Percentiles rank a stretch among this genome's conserved stretches.
Conservation (phyloP, 1,140 invertebrate genomes). For the Drosophila pruinosa region DNA sequence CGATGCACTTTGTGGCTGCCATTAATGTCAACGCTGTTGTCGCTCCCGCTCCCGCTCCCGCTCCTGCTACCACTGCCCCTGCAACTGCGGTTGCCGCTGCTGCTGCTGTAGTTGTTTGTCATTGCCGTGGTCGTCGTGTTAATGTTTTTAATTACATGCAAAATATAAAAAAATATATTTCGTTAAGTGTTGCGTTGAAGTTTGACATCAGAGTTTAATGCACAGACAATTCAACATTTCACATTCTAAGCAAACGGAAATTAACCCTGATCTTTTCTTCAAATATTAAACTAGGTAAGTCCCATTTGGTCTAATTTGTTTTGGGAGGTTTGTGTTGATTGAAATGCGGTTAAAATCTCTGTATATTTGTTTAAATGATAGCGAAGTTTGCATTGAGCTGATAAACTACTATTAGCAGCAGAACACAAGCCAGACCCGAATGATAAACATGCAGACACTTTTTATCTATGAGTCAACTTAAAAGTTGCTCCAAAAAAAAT, state of each 20-base stretch:
- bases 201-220: slow-evolving; percentile 74
- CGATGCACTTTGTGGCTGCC: slow-evolving; percentile 62
- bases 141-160: slow-evolving; percentile 76
- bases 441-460: neutral
- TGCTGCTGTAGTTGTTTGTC: slow-evolving; percentile 35
- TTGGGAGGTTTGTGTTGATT: slow-evolving; percentile 12
- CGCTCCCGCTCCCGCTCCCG: slow-evolving; percentile 14
- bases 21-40: slow-evolving; percentile 69
- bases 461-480: neutral
- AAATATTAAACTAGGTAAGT: slow-evolving; percentile 3
- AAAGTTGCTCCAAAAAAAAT: neutral
- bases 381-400: slow-evolving; percentile 20
- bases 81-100: neutral
- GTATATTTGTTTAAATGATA: slow-evolving; percentile 17
- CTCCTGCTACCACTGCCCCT: slow-evolving; percentile 12
- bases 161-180: slow-evolving; percentile 59
- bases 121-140: slow-evolving; percentile 50
- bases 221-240: slow-evolving; percentile 20
- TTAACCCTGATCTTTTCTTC: neutral
- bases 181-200: slow-evolving; percentile 73
- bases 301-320: neutral
- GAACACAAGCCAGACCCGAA: neutral
- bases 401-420: slow-evolving; percentile 10
- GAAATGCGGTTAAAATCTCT: slow-evolving; percentile 9
- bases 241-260: neutral